Percentiles rank a stretch among this genome's conserved stretches.
phyloP scores from a whole-genome alignment of 2,797 vertebrate species.

The Anguilla obscura region DNA sequence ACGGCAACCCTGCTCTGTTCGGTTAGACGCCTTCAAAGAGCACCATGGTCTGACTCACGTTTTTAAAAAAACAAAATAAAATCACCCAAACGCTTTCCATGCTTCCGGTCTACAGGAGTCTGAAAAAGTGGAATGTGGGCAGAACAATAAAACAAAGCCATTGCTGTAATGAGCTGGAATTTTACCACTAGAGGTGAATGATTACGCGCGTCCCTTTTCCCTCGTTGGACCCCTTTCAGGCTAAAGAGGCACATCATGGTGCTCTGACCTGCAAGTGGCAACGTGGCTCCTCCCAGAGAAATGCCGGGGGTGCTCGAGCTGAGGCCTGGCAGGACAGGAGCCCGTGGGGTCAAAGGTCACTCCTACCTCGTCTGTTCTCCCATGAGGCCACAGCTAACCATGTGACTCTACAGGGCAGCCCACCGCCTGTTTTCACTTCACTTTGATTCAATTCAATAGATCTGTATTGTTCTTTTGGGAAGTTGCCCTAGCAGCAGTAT shows the following conservation, averaged over 20 bases:
- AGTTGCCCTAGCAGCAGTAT: background rate
- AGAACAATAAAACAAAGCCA: background rate
- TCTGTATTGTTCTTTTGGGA: background rate
- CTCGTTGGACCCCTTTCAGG: background rate
- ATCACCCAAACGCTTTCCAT: slow-evolving; percentile 4
- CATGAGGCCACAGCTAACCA: background rate
- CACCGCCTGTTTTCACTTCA: background rate
- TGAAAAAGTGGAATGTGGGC: no score
- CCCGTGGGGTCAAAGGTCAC: background rate
- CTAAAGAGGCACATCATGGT: background rate
- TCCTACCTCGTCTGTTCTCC: background rate
- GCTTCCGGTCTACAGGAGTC: slow-evolving; percentile 5
- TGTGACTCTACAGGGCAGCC: background rate
- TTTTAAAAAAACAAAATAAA: background rate
- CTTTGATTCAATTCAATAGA: background rate
- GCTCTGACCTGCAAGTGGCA: background rate
- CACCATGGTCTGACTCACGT: background rate
- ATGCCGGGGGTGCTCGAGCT: background rate
- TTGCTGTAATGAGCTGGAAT: background rate
- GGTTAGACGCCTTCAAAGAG: background rate
- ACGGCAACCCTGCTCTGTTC: background rate
- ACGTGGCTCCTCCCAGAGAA: background rate
- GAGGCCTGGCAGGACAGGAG: background rate
- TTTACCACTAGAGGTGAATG: background rate
- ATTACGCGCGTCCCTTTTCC: background rate